Evolutionary conservation across 2,888 invertebrate genomes (phyloP).

Genomic region (Rhagophthalmus giganteus): DNA sequence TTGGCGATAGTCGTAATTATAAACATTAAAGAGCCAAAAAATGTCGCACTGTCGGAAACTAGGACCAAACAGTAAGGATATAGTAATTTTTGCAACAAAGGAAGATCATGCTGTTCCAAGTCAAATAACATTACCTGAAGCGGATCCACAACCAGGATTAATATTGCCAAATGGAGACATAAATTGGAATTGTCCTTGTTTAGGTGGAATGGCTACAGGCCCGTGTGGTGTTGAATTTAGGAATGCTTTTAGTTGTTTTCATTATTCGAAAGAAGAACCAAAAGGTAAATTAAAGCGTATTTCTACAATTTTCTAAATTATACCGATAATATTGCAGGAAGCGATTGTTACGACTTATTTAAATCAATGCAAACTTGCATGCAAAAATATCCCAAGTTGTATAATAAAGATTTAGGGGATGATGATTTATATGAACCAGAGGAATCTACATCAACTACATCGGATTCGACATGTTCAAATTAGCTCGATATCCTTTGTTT

Average conservation of each 20-base stretch:
- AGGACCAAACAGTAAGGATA: slow-evolving; percentile 70
- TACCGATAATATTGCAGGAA: slow-evolving; percentile 49
- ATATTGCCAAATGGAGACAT: slow-evolving; percentile 85
- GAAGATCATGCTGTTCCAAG: slow-evolving; percentile 78
- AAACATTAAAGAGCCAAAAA: slow-evolving; percentile 42
- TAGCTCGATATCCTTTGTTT: too few relatives aligned
- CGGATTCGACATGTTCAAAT: too few relatives aligned
- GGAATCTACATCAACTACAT: too few relatives aligned
- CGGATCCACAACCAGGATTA: slow-evolving; percentile 77
- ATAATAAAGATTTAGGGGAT: slow-evolving; percentile 71
- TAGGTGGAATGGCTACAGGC: slow-evolving; percentile 97
- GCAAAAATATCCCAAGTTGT: slow-evolving; percentile 81
- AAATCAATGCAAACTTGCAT: slow-evolving; percentile 91
- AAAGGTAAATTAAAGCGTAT: slow-evolving; percentile 64
- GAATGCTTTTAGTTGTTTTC: slow-evolving; percentile 94
- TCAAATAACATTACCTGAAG: slow-evolving; percentile 68
- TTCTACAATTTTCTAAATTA: background rate
- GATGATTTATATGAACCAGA: too few relatives aligned
- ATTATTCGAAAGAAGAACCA: slow-evolving; percentile 84
- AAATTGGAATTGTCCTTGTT: slow-evolving; percentile 96
- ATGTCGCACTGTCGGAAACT: slow-evolving; percentile 58
- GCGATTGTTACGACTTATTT: slow-evolving; percentile 90
- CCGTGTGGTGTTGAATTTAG: slow-evolving; percentile 93
- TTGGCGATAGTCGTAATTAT: slow-evolving; percentile 52
- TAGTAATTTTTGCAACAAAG: slow-evolving; percentile 78